These are phyloP conservation scores for Centroberyx gerrardi DNA, from an alignment of 2,797 vertebrate species.

Conservation along the genomic window DNA sequence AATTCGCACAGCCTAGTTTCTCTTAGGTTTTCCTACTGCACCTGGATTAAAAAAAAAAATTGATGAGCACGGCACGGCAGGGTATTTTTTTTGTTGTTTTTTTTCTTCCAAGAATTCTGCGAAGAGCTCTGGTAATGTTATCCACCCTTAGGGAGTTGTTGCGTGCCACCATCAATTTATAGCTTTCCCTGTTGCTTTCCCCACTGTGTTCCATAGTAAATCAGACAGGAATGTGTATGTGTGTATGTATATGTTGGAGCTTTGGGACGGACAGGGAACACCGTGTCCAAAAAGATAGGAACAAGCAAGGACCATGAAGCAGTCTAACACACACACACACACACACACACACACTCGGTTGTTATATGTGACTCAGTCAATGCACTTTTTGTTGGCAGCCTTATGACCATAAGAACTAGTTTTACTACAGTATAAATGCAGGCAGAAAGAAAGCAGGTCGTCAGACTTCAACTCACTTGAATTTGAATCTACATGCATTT, in stretches of 20 bases:
- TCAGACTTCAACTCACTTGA: conserved; percentile 6
- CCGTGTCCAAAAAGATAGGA: conserved; percentile 36
- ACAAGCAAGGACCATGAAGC: not conserved
- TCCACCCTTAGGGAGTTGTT: conserved; percentile 30
- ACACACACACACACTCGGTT: not conserved
- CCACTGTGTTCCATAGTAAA: conserved; percentile 62
- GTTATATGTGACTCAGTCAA: conserved; percentile 41
- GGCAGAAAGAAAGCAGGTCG: conserved; percentile 22
- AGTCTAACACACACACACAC: conserved; percentile 9
- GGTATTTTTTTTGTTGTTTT: not conserved
- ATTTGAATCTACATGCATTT: conserved; percentile 12
- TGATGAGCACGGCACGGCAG: conserved; percentile 1
- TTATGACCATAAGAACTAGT: conserved; percentile 11
- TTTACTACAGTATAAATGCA: conserved; percentile 37
- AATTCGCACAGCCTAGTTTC: not conserved
- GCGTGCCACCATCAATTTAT: conserved; percentile 56
- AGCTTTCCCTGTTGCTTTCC: conserved; percentile 44
- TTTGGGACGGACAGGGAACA: conserved; percentile 57
- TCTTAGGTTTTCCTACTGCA: conserved; percentile 1
- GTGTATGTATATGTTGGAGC: conserved; percentile 29
- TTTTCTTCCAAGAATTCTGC: conserved; percentile 23
- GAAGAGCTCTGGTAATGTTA: conserved; percentile 12
- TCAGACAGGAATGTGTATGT: conserved; percentile 67
- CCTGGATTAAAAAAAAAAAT: conserved; percentile 16
- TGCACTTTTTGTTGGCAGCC: conserved; percentile 36